Percentiles rank a stretch among this genome's conserved stretches.
Evolutionary conservation across 2,113 vertebrate species (phyloP).

Genomic region (Solea solea): DNA sequence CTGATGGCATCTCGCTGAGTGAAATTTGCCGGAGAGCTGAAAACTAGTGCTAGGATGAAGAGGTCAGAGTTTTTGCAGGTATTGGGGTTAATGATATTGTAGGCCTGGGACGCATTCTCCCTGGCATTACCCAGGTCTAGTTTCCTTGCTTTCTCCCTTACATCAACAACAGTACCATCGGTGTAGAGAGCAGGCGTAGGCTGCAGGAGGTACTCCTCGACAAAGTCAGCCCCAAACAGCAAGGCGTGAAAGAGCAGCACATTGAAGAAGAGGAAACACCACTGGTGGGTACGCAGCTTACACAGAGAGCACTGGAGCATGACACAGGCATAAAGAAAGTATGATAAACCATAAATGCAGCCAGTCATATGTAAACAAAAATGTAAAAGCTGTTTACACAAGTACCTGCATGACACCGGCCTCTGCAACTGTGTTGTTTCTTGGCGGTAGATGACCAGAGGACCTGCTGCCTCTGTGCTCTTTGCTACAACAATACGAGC

Average conservation of each 20-base stretch:
- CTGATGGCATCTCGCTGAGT: constrained; percentile 83
- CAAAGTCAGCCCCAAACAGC: constrained; percentile 91
- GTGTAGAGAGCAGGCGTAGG: constrained; percentile 84
- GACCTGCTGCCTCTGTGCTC: constrained; percentile 1
- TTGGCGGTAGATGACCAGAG: constrained; percentile 10
- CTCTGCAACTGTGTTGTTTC: constrained; percentile 9
- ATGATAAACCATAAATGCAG: background rate
- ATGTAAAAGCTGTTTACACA: background rate
- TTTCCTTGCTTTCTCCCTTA: constrained; percentile 86
- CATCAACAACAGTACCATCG: constrained; percentile 78
- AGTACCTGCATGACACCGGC: constrained; percentile 68
- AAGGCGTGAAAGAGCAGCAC: constrained; percentile 88
- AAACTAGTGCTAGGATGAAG: constrained; percentile 86
- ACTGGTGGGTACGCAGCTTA: constrained; percentile 90
- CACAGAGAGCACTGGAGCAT: constrained; percentile 81
- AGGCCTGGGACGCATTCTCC: constrained; percentile 82
- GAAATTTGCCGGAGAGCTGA: constrained; percentile 83
- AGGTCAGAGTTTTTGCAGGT: constrained; percentile 79
- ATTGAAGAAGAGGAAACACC: constrained; percentile 93
- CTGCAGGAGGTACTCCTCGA: constrained; percentile 90
- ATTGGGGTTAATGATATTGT: constrained; percentile 64
- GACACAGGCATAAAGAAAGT: background rate
- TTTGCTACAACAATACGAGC: constrained; percentile 34
- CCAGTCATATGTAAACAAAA: background rate
- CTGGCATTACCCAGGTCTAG: constrained; percentile 77